phyloP scores from a whole-genome alignment of 2,888 invertebrate genomes.

The Dicyrtoma fusca region DNA sequence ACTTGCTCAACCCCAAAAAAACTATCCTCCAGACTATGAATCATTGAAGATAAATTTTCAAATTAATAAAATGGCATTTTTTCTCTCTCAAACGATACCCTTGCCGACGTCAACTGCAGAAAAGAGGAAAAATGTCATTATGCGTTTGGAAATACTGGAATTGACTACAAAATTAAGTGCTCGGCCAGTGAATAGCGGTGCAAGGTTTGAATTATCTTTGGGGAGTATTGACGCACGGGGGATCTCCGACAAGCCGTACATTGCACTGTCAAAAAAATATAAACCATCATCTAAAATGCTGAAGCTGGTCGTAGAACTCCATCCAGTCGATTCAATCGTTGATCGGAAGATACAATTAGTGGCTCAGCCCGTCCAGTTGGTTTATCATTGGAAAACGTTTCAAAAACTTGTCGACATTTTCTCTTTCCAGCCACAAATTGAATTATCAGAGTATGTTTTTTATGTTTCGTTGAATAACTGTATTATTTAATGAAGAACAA shows the following conservation, averaged over 20 bases:
- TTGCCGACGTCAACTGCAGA: neutral
- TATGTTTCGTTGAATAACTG: too few species aligned
- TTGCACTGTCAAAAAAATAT: conserved; percentile 25
- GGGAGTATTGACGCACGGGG: conserved; percentile 72
- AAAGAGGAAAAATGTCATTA: conserved; percentile 12
- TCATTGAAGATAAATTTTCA: conserved; percentile 75
- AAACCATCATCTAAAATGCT: conserved; percentile 59
- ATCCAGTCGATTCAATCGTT: conserved; percentile 76
- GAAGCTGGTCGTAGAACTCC: conserved; percentile 85
- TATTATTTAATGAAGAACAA: too few species aligned
- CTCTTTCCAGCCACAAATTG: neutral
- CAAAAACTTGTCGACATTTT: conserved; percentile 72
- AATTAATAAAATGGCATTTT: neutral
- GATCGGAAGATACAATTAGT: conserved; percentile 79
- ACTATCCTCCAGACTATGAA: conserved; percentile 75
- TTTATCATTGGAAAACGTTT: conserved; percentile 90
- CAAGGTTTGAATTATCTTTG: conserved; percentile 68
- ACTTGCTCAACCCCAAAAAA: conserved; percentile 64
- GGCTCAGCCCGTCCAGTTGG: conserved; percentile 81
- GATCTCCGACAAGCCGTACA: conserved; percentile 14
- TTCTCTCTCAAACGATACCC: neutral
- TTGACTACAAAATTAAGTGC: conserved; percentile 59
- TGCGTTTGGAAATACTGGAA: conserved; percentile 14
- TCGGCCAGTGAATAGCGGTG: conserved; percentile 49
- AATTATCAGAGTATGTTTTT: neutral